Percentiles rank a stretch among this genome's conserved stretches.
These are phyloP conservation scores for Meandrusa payeni DNA, from an alignment of 2,888 invertebrate species.

Conservation along the genomic window DNA sequence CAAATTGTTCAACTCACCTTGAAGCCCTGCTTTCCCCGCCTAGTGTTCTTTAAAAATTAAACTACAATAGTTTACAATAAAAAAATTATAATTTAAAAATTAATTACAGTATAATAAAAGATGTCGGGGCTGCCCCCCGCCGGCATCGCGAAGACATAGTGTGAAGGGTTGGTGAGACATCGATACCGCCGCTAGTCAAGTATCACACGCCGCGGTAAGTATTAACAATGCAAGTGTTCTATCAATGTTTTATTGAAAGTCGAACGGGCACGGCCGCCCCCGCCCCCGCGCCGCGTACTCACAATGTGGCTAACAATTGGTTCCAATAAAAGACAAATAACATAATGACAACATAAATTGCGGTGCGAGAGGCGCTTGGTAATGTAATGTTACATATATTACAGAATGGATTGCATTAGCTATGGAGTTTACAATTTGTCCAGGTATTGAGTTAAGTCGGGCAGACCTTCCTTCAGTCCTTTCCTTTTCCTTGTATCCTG, in stretches of 20 bases:
- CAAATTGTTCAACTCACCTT: constrained; percentile 51
- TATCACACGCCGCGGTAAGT: constrained; percentile 44
- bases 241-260: constrained; percentile 53
- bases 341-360: constrained; percentile 42
- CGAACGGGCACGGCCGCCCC: constrained; percentile 25
- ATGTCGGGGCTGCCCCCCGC: constrained; percentile 47
- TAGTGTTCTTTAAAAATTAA: constrained; percentile 35
- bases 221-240: constrained; percentile 55
- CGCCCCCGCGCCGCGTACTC: constrained; percentile 40
- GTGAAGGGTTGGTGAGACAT: constrained; percentile 36
- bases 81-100: constrained; percentile 81
- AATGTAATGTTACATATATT: constrained; percentile 72
- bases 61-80: constrained; percentile 55
- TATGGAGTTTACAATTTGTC: constrained; percentile 96
- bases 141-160: constrained; percentile 43
- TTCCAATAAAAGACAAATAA: constrained; percentile 39
- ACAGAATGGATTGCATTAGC: constrained; percentile 69
- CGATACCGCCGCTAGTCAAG: constrained; percentile 36
- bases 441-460: constrained; percentile 96
- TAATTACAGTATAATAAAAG: constrained; percentile 76
- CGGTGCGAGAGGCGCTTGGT: constrained; percentile 62
- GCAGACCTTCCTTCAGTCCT: constrained; percentile 98
- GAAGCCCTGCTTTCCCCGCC: constrained; percentile 18
- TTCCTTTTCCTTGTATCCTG: constrained; percentile 98
- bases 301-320: constrained; percentile 48